These are phyloP conservation scores for Charanyca ferruginea DNA, from an alignment of 2,888 invertebrate genomes.

Conservation along the genomic window DNA sequence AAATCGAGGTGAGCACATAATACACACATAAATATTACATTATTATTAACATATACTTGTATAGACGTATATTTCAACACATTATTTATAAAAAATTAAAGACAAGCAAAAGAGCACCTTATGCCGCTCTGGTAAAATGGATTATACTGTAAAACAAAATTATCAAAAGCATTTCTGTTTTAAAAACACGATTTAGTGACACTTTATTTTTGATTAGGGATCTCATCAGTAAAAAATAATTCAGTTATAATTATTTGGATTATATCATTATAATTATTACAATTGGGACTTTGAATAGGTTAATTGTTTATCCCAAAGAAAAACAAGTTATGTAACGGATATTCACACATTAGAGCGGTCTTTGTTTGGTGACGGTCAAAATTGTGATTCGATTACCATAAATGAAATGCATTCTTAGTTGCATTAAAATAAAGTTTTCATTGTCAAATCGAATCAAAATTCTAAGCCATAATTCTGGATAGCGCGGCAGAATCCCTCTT, in stretches of 20 bases:
- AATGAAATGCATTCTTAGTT: neutral
- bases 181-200: conserved; percentile 38
- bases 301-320: conserved; percentile 18
- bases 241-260: neutral
- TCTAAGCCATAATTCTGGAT: conserved; percentile 42
- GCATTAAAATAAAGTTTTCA: neutral
- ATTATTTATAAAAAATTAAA: conserved; percentile 19
- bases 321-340: conserved; percentile 4
- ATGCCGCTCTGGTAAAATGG: conserved; percentile 42
- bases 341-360: conserved; percentile 53
- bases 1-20: conserved; percentile 77
- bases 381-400: conserved; percentile 44
- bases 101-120: conserved; percentile 46
- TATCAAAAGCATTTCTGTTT: neutral
- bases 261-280: neutral
- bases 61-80: conserved; percentile 32
- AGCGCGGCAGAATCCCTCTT: conserved; percentile 53
- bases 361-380: conserved; percentile 26
- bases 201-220: conserved; percentile 13
- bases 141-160: conserved; percentile 16
- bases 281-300: neutral
- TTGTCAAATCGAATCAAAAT: conserved; percentile 59
- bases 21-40: conserved; percentile 72
- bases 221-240: conserved; percentile 10
- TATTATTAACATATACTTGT: conserved; percentile 66